A percentile compares a stretch with the other conserved stretches of the same genome.
phyloP scores from a whole-genome alignment of 2,113 vertebrate genomes.

The Onychostruthus taczanowskii region DNA sequence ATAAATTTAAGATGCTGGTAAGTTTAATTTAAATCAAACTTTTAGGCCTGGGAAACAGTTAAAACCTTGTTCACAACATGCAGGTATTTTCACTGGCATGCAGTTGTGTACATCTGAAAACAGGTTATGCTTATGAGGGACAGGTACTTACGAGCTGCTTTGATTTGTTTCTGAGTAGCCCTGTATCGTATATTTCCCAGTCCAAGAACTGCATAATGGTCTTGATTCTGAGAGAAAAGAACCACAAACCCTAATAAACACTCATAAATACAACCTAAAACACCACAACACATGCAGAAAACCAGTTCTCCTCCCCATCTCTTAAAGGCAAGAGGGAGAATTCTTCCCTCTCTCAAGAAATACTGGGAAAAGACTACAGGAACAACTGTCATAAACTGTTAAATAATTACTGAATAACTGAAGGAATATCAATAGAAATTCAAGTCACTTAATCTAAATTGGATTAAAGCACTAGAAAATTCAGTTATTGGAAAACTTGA shows the following conservation, averaged over 20 bases:
- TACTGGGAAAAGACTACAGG: background rate
- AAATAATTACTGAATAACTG: background rate
- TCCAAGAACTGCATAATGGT: conserved; percentile 95
- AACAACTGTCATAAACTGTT: background rate
- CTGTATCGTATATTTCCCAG: conserved; percentile 88
- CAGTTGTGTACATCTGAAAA: background rate
- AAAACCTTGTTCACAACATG: background rate
- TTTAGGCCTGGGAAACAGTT: background rate
- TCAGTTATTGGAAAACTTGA: background rate
- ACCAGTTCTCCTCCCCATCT: background rate
- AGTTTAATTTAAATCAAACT: background rate
- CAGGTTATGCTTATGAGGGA: background rate
- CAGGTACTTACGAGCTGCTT: conserved; percentile 94
- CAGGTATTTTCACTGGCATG: background rate
- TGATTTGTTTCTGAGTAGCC: conserved; percentile 97
- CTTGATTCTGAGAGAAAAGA: conserved; percentile 86
- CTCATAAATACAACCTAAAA: background rate
- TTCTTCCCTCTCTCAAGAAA: background rate
- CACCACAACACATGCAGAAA: background rate
- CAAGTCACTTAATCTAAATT: background rate
- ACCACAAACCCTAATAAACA: background rate
- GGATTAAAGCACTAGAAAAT: background rate
- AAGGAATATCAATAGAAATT: background rate
- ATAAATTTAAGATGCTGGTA: background rate
- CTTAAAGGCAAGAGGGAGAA: background rate